phyloP scores from a whole-genome alignment of 2,888 invertebrate genomes.

The Ormia ochracea region DNA sequence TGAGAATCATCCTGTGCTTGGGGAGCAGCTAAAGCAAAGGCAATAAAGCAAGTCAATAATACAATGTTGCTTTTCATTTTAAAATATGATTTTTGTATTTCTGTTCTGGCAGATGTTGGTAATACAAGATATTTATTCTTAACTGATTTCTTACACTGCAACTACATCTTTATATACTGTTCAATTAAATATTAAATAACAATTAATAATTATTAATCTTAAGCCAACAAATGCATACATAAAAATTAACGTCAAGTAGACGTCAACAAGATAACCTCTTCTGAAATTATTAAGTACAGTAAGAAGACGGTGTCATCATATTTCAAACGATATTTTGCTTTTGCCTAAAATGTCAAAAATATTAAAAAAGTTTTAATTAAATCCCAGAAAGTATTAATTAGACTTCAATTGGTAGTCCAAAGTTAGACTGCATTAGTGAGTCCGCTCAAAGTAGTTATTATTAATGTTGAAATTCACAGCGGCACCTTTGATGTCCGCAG shows the following conservation, averaged over 20 bases:
- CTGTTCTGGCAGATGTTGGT: conserved; percentile 22
- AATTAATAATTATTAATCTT: conserved; percentile 29
- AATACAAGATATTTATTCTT: conserved; percentile 35
- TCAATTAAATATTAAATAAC: conserved; percentile 8
- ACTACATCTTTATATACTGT: conserved; percentile 56
- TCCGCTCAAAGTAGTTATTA: conserved; percentile 2
- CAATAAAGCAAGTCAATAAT: conserved; percentile 62
- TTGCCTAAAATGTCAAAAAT: neutral
- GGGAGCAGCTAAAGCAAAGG: conserved; percentile 55
- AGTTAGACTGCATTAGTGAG: neutral
- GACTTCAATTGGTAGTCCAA: conserved; percentile 26
- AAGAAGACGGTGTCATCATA: neutral
- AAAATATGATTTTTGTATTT: neutral
- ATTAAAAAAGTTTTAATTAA: conserved; percentile 3
- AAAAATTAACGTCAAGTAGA: conserved; percentile 4
- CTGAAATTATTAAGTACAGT: neutral
- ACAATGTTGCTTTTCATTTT: conserved; percentile 68
- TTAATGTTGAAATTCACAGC: neutral
- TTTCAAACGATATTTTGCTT: neutral
- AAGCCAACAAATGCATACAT: neutral
- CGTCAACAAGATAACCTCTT: conserved; percentile 10
- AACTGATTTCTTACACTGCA: conserved; percentile 54
- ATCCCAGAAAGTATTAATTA: conserved; percentile 43
- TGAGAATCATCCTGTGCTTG: conserved; percentile 64
- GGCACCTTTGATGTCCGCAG: conserved; percentile 7